Evolutionary conservation across 2,797 vertebrate species (phyloP), one percentile per base, ranked within the genome.

Genomic region (Spea hammondii): DNA sequence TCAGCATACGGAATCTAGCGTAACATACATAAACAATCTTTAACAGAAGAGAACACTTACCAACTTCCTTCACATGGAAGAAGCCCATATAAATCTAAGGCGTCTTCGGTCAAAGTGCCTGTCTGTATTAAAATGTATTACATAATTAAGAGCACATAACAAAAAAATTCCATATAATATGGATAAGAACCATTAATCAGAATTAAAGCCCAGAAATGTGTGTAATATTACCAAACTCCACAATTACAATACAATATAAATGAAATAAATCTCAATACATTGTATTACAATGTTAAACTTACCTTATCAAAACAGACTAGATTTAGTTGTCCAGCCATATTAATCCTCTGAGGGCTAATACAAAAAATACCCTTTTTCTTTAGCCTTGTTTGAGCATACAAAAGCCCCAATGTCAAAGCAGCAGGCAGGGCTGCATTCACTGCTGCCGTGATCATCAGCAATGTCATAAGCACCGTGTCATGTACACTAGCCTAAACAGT

Each of bases 231-330:
- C 32, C 32, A 32, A 32, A 32, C 32, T 32, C 3, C 32, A 32
- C 32, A 32, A 32, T 2, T 2, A 32, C 2, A 32, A 32, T 32
- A 32, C 32, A 32, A 32, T 32, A 3, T 17, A 32, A 32, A 32
- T 2, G 32, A 32, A 32, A 32, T 32, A 32, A 32, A 32, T 32
- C 32, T 32, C 32, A 32, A 32, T 32, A 32, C 32, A 3, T 32
- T 32, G 32, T 32, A 32, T 59, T 59, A 12, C 4, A 57, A 32
- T 53, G 49, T 80, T 17, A 5, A 14, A 82, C 72, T 77, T 86
- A 91, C 90, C 86, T 93, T 92, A 85, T 91, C 91, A 77, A 91
- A 91, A 84, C 90, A 91, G 72, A 90, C 80, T 0, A 92, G 89
- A 86, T 91, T 92, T 54, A 91, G 84, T 57, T 89, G 90, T 4